Evolutionary conservation across 2,888 invertebrate genomes (phyloP).

Genomic region (Meteorus cinctellus): DNA sequence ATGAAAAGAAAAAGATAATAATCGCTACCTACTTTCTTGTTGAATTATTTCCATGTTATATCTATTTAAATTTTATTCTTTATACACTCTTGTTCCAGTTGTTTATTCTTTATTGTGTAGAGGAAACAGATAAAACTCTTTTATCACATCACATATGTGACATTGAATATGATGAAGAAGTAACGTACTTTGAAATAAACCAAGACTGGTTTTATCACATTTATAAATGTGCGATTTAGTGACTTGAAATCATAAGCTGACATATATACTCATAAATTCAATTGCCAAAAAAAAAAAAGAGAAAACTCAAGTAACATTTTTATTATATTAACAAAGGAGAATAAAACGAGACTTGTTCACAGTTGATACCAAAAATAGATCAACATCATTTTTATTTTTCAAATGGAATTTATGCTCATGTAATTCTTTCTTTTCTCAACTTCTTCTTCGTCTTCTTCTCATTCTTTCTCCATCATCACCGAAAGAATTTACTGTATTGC

Average conservation of each 20-base stretch:
- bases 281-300: not conserved
- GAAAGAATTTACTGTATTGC: not conserved
- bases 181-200: not conserved
- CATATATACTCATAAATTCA: slow-evolving; percentile 8
- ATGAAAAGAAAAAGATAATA: not conserved
- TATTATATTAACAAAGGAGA: not conserved
- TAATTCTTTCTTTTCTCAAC: not conserved
- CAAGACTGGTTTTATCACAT: not conserved
- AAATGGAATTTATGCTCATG: slow-evolving; percentile 4
- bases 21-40: slow-evolving; percentile 15
- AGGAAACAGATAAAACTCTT: not conserved
- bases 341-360: slow-evolving; percentile 22
- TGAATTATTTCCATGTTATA: not conserved
- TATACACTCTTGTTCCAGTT: not conserved
- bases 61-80: not conserved
- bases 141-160: slow-evolving; percentile 5
- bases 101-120: not conserved
- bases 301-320: not conserved
- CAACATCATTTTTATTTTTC: not conserved
- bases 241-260: slow-evolving; percentile 13
- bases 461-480: not conserved
- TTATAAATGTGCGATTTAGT: not conserved
- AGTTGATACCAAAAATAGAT: not conserved
- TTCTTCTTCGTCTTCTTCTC: not conserved
- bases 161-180: slow-evolving; percentile 5